Percentiles rank a stretch among this genome's conserved stretches.
These are phyloP conservation scores for Amphiprion clarkii DNA, from an alignment of 2,797 vertebrate species.

Conservation along the genomic window DNA sequence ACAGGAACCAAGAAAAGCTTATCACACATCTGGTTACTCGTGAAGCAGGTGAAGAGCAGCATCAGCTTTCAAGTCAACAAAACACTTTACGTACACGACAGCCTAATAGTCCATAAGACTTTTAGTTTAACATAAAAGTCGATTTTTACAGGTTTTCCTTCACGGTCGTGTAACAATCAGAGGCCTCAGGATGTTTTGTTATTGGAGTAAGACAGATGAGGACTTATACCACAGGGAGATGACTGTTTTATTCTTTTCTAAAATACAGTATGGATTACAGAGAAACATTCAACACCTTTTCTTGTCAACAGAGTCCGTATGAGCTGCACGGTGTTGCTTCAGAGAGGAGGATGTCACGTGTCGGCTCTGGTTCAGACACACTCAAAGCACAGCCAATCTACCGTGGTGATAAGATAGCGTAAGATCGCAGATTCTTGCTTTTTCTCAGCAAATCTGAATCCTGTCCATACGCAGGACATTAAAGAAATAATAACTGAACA, in stretches of 20 bases:
- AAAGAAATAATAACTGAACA: neutral
- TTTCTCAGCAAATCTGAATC: conserved; percentile 1
- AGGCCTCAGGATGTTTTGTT: conserved; percentile 12
- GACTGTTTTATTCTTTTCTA: neutral
- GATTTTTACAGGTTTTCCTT: neutral
- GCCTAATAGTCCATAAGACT: neutral
- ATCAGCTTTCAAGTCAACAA: neutral
- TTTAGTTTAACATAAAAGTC: neutral
- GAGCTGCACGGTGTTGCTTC: conserved; percentile 15
- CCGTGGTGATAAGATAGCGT: conserved; percentile 64
- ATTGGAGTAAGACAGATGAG: neutral
- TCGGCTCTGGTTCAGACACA: conserved; percentile 27
- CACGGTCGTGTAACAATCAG: conserved; percentile 1
- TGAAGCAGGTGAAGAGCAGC: neutral
- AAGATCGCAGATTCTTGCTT: conserved; percentile 26
- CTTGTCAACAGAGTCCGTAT: conserved; percentile 24
- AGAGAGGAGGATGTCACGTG: conserved; percentile 60
- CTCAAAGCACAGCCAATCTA: conserved; percentile 43
- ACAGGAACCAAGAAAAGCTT: conserved; percentile 52
- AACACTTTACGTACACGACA: neutral
- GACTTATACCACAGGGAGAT: neutral
- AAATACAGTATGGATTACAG: neutral
- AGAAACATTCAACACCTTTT: neutral
- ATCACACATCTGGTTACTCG: conserved; percentile 35
- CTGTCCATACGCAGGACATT: neutral